A percentile compares a stretch with the other conserved stretches of the same genome.
Conservation (phyloP, 2,888 invertebrate genomes). For the Eupelmus urozonus region DNA sequence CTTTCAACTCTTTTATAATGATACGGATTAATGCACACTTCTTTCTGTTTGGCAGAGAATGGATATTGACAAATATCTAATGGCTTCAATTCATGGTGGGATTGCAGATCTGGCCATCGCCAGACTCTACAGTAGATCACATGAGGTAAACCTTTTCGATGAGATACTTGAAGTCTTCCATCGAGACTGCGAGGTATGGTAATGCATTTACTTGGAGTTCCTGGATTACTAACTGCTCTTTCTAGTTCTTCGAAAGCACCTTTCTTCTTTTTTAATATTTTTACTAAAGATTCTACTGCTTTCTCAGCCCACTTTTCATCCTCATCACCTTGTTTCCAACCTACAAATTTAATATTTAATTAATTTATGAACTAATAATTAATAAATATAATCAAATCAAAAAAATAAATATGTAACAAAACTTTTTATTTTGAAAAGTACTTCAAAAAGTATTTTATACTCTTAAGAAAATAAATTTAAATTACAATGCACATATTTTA, state of each 20-base stretch:
- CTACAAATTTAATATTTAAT: slow-evolving; percentile 64
- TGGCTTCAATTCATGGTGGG: slow-evolving; percentile 61
- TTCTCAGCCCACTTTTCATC: slow-evolving; percentile 97
- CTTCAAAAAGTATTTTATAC: no score
- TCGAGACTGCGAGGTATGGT: slow-evolving; percentile 82
- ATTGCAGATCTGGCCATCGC: slow-evolving; percentile 68
- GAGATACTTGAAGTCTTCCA: slow-evolving; percentile 79
- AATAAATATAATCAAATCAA: no score
- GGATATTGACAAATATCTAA: slow-evolving; percentile 59
- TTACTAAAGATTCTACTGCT: slow-evolving; percentile 97
- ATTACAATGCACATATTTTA: no score
- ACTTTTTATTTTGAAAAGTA: no score
- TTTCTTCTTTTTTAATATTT: slow-evolving; percentile 95
- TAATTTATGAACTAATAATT: neutral
- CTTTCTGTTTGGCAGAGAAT: slow-evolving; percentile 58
- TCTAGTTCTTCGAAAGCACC: slow-evolving; percentile 91
- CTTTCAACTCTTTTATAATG: slow-evolving; percentile 61
- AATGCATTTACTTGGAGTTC: slow-evolving; percentile 81
- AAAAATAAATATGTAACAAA: no score
- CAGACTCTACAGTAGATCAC: slow-evolving; percentile 77
- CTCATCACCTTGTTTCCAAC: slow-evolving; percentile 83
- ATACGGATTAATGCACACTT: slow-evolving; percentile 63
- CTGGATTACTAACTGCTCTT: slow-evolving; percentile 80
- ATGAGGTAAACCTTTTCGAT: slow-evolving; percentile 82
- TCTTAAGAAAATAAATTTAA: no score